Conservation (phyloP, 2,888 invertebrate genomes). For the Phytoseiulus persimilis region DNA sequence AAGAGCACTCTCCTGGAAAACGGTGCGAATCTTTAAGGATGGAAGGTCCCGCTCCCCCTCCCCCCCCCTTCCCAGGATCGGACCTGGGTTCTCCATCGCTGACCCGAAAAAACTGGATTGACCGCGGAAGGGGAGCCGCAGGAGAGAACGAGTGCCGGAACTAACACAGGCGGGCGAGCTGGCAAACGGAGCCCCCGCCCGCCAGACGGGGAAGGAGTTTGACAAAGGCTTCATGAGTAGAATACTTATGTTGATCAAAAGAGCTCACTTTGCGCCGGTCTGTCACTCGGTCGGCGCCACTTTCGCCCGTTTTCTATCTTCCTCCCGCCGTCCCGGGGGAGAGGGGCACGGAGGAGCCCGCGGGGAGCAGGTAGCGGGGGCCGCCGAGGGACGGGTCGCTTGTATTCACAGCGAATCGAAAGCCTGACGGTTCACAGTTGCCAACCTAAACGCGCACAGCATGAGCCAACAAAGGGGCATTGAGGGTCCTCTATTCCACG, state of each 20-base stretch:
- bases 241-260: constrained; percentile 31
- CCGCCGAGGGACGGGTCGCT: neutral
- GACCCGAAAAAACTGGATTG: neutral
- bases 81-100: too few species aligned
- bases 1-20: too few species aligned
- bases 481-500: neutral
- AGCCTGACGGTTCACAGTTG: neutral
- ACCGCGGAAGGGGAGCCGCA: neutral
- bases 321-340: neutral
- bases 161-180: neutral
- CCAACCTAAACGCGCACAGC: neutral
- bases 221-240: constrained; percentile 34
- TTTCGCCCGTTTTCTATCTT: neutral
- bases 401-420: neutral
- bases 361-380: neutral
- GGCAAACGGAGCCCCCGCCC: neutral
- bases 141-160: neutral
- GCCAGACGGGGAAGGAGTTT: neutral
- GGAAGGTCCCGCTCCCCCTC: too few species aligned
- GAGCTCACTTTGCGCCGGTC: constrained; percentile 14
- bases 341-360: neutral
- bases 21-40: too few species aligned
- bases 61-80: too few species aligned
- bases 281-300: neutral
- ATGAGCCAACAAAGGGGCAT: neutral